A percentile compares a stretch with the other conserved stretches of the same genome.
Evolutionary conservation across 2,797 vertebrate species (phyloP).

Genomic region (Catostomus latipinnis): DNA sequence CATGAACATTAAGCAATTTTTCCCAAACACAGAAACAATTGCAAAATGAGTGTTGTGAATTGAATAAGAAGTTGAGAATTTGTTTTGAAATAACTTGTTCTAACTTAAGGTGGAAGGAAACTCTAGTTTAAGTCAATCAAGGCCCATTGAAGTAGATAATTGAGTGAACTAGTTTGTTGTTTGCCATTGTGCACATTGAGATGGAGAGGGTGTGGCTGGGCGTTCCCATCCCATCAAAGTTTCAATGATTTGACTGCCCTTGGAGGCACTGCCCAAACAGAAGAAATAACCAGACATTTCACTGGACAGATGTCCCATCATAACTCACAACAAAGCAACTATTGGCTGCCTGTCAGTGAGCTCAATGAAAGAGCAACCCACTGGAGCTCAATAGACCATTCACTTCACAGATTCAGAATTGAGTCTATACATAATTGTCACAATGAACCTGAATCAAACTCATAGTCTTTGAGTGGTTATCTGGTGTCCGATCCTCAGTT

Average conservation of each 20-base stretch:
- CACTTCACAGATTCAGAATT: conserved; percentile 24
- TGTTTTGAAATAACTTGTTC: no score
- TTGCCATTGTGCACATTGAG: conserved; percentile 45
- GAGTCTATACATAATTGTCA: conserved; percentile 26
- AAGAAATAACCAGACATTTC: conserved; percentile 67
- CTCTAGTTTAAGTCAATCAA: conserved; percentile 27
- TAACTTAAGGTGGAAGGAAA: no score
- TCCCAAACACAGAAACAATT: background rate
- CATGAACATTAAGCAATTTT: background rate
- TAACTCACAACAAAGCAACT: conserved; percentile 60
- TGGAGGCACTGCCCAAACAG: conserved; percentile 63
- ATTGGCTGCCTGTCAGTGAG: conserved; percentile 55
- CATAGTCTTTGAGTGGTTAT: background rate
- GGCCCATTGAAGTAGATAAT: conserved; percentile 19
- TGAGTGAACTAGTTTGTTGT: conserved; percentile 17
- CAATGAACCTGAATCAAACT: conserved; percentile 28
- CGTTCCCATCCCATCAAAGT: conserved; percentile 47
- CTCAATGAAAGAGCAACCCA: conserved; percentile 27
- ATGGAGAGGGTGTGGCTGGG: conserved; percentile 53
- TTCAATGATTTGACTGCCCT: conserved; percentile 61
- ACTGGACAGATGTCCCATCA: conserved; percentile 62
- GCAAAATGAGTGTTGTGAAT: background rate
- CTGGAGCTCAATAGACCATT: conserved; percentile 26
- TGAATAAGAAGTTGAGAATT: background rate
- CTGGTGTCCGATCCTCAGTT: conserved; percentile 11